These are phyloP conservation scores for Mionectes macconnelli DNA, from an alignment of 2,113 vertebrate genomes.

Conservation along the genomic window DNA sequence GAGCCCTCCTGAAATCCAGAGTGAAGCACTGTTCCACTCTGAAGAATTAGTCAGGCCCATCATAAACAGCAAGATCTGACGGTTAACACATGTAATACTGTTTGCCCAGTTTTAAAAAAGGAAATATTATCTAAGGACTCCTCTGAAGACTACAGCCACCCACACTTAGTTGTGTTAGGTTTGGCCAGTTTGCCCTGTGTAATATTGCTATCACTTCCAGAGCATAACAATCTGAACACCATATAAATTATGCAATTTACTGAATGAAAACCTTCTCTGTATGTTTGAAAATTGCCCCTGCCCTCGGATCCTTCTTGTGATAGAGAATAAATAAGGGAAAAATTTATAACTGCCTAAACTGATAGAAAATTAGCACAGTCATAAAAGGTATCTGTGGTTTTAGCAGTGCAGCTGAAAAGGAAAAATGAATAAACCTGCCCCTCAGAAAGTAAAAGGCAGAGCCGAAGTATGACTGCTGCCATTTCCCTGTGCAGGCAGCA, in stretches of 20 bases:
- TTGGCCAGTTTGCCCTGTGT: background rate
- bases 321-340: slow-evolving; percentile 40
- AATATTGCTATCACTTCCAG: background rate
- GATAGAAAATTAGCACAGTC: slow-evolving; percentile 70
- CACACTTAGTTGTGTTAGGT: background rate
- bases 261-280: slow-evolving; percentile 48
- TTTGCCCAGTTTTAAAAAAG: slow-evolving; percentile 31
- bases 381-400: slow-evolving; percentile 37
- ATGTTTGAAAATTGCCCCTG: background rate
- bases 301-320: background rate
- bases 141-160: slow-evolving; percentile 1
- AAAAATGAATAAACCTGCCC: background rate
- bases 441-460: slow-evolving; percentile 41
- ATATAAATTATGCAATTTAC: background rate
- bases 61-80: background rate
- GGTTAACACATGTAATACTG: background rate
- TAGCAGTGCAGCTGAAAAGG: slow-evolving; percentile 48
- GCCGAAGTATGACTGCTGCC: background rate
- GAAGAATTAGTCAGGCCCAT: background rate
- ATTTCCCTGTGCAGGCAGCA: background rate
- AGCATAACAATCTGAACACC: background rate
- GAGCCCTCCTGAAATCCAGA: background rate
- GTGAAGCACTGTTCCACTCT: background rate
- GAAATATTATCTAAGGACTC: slow-evolving; percentile 2
- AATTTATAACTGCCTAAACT: slow-evolving; percentile 52